Evolutionary conservation across 2,888 invertebrate genomes (phyloP).

Genomic region (Torymus tubicola): DNA sequence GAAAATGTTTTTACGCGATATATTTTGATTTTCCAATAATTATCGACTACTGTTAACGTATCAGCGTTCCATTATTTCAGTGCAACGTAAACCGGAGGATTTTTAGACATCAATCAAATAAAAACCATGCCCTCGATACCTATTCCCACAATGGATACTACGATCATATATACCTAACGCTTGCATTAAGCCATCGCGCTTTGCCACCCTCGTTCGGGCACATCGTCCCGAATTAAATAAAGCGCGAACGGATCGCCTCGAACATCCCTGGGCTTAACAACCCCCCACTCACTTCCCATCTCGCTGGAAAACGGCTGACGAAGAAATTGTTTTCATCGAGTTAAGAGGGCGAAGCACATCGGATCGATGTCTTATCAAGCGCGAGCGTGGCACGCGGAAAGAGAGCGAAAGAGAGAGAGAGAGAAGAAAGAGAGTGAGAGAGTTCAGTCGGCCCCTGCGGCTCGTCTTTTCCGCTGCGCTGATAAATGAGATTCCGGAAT

Average conservation of each 20-base stretch:
- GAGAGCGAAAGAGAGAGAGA: too few relatives aligned
- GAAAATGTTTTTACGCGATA: too few relatives aligned
- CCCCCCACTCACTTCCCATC: not conserved
- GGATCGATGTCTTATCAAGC: slow-evolving; percentile 41
- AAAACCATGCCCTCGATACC: too few relatives aligned
- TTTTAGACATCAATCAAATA: too few relatives aligned
- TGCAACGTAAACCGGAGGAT: too few relatives aligned
- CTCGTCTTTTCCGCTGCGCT: slow-evolving; percentile 10
- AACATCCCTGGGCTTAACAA: slow-evolving; percentile 3
- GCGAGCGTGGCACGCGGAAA: not conserved
- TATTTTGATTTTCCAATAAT: too few relatives aligned
- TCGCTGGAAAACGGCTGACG: slow-evolving; percentile 25
- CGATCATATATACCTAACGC: too few relatives aligned
- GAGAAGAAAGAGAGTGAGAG: too few relatives aligned
- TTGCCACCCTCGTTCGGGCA: not conserved
- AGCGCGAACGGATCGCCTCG: not conserved
- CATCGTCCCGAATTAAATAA: not conserved
- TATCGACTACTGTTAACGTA: too few relatives aligned
- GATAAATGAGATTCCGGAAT: slow-evolving; percentile 29
- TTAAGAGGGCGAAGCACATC: slow-evolving; percentile 9
- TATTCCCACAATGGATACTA: too few relatives aligned
- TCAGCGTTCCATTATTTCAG: too few relatives aligned
- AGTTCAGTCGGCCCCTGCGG: not conserved
- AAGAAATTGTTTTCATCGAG: slow-evolving; percentile 31
- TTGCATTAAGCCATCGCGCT: too few relatives aligned